Evolutionary conservation across 2,113 vertebrate genomes (phyloP).

Genomic region (Alethe castanea): DNA sequence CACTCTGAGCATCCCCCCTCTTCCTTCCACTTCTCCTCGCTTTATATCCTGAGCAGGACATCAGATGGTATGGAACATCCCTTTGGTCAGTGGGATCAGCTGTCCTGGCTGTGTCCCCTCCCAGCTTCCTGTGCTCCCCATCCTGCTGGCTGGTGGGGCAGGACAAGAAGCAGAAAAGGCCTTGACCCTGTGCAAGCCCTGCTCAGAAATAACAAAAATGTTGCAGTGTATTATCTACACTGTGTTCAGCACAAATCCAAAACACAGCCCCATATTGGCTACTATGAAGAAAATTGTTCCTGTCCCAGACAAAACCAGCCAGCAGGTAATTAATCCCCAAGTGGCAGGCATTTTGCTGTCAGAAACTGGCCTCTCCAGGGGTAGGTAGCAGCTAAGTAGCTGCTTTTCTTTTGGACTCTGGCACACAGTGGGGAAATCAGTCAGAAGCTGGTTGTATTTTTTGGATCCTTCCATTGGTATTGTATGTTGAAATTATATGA

Average conservation of each 20-base stretch:
- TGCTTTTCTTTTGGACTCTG: constrained; percentile 9
- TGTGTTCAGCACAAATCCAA: background rate
- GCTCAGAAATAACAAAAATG: background rate
- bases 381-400: constrained; percentile 48
- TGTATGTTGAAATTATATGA: constrained; percentile 36
- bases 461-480: constrained; percentile 50
- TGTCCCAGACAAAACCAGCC: background rate
- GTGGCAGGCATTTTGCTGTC: background rate
- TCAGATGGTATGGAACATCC: background rate
- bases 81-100: background rate
- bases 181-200: background rate
- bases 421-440: background rate
- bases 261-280: background rate
- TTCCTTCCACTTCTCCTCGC: background rate
- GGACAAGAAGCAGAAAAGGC: background rate
- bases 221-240: background rate
- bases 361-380: constrained; percentile 8
- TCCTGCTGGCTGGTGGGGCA: background rate
- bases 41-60: background rate
- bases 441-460: constrained; percentile 42
- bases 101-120: background rate
- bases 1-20: background rate
- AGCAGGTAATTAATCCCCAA: background rate
- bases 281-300: background rate
- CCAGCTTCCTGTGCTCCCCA: background rate